Conservation (phyloP, 1,140 invertebrate species). For the Brachionus paranguensis region DNA sequence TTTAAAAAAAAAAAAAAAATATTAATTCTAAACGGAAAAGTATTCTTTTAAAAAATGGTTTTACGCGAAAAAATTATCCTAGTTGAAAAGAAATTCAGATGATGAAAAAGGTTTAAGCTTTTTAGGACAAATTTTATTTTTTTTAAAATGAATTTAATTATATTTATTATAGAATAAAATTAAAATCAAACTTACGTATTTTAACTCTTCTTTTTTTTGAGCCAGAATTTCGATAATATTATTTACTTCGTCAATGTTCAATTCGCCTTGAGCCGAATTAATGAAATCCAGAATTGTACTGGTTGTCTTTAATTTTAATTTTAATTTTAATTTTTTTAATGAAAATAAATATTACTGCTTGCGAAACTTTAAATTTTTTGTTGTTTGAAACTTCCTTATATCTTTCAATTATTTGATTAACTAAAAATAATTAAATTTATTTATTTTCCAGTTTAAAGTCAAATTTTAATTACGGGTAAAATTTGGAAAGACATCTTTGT, state of each 20-base stretch:
- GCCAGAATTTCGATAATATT: background rate
- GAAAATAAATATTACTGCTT: background rate
- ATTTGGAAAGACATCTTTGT: conserved; percentile 77
- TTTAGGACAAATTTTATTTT: no score
- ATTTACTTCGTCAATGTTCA: conserved; percentile 34
- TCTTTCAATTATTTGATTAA: conserved; percentile 75
- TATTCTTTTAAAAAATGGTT: no score
- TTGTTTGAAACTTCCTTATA: conserved; percentile 60
- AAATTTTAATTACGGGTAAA: conserved; percentile 58
- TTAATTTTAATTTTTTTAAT: background rate
- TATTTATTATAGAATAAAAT: background rate
- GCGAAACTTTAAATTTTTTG: conserved; percentile 9
- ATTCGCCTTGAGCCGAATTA: background rate
- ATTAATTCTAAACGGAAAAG: no score
- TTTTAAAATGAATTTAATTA: background rate
- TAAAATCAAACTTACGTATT: background rate
- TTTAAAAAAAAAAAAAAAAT: no score
- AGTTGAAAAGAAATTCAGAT: no score
- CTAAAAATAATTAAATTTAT: background rate
- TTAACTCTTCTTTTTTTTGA: conserved; percentile 38
- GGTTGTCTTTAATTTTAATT: background rate
- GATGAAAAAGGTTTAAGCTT: no score
- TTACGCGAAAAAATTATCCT: no score
- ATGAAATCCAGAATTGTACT: background rate
- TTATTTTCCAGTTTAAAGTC: background rate